These are phyloP conservation scores for Corapipo altera DNA, from an alignment of 2,113 vertebrate species.

Conservation along the genomic window DNA sequence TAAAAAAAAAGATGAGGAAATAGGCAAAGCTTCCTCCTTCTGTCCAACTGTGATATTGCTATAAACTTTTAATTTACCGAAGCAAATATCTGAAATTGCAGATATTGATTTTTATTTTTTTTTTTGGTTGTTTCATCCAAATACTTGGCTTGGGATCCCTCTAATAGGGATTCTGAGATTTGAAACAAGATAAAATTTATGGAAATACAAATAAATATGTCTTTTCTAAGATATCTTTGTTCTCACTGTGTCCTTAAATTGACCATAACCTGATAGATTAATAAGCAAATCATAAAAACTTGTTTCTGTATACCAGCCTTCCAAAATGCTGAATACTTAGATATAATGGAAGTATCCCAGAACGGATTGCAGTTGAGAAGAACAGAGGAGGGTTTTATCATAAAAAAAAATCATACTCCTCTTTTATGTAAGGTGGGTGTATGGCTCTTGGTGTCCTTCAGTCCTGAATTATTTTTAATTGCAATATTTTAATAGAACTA, in stretches of 20 bases:
- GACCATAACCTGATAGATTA: neutral
- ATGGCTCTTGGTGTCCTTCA: neutral
- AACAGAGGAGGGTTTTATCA: neutral
- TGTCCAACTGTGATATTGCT: neutral
- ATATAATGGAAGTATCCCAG: neutral
- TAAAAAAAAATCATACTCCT: neutral
- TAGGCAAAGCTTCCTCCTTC: neutral
- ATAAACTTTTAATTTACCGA: neutral
- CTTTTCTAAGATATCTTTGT: neutral
- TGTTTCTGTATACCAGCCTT: neutral
- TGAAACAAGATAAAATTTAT: neutral
- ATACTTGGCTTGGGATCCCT: neutral
- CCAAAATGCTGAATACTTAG: neutral
- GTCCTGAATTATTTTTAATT: neutral
- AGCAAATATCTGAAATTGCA: neutral
- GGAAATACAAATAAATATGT: neutral
- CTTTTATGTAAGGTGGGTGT: neutral
- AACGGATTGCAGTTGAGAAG: neutral
- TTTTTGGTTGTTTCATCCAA: neutral
- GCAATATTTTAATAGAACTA: neutral
- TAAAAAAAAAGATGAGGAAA: neutral
- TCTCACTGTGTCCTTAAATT: slow-evolving; percentile 8
- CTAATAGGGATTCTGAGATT: neutral
- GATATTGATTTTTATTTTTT: neutral
- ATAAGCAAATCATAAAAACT: slow-evolving; percentile 4